Evolutionary conservation across 2,797 vertebrate species (phyloP).

Genomic region (Acrossocheilus wenchowensis): DNA sequence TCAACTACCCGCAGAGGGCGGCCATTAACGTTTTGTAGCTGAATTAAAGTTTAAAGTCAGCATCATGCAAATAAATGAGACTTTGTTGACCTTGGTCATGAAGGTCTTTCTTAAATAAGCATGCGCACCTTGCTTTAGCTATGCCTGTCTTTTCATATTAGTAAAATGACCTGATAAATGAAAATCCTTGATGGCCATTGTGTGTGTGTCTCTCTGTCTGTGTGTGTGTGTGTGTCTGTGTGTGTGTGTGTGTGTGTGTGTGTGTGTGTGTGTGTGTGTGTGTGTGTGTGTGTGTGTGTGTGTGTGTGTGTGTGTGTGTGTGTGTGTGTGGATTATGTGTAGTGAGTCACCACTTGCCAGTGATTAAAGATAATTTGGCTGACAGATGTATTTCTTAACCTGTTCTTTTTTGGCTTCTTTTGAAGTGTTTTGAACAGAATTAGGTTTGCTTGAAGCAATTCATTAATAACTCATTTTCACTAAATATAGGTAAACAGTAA

Average conservation of each 20-base stretch:
- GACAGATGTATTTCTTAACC: slow-evolving; percentile 29
- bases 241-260: neutral
- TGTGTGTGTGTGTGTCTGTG: slow-evolving; percentile 22
- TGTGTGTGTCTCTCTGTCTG: neutral
- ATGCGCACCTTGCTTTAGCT: slow-evolving; percentile 30
- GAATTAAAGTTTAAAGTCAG: slow-evolving; percentile 38
- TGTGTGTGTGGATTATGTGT: neutral
- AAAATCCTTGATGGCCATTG: slow-evolving; percentile 28
- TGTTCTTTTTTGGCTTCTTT: neutral
- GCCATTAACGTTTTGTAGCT: slow-evolving; percentile 33
- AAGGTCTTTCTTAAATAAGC: slow-evolving; percentile 35
- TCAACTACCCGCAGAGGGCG: slow-evolving; percentile 11
- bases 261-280: too few species aligned
- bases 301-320: slow-evolving; percentile 7
- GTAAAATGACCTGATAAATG: slow-evolving; percentile 11
- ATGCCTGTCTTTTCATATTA: slow-evolving; percentile 39
- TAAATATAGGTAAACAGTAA: neutral
- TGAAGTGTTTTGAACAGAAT: neutral
- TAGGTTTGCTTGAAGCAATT: neutral
- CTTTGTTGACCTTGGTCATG: slow-evolving; percentile 39
- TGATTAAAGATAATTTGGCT: slow-evolving; percentile 28
- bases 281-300: too few species aligned
- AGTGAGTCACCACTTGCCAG: neutral
- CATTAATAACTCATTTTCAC: neutral
- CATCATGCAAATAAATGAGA: slow-evolving; percentile 45